Conservation (phyloP, 1,140 invertebrate genomes). For the Drosophila orosa region DNA sequence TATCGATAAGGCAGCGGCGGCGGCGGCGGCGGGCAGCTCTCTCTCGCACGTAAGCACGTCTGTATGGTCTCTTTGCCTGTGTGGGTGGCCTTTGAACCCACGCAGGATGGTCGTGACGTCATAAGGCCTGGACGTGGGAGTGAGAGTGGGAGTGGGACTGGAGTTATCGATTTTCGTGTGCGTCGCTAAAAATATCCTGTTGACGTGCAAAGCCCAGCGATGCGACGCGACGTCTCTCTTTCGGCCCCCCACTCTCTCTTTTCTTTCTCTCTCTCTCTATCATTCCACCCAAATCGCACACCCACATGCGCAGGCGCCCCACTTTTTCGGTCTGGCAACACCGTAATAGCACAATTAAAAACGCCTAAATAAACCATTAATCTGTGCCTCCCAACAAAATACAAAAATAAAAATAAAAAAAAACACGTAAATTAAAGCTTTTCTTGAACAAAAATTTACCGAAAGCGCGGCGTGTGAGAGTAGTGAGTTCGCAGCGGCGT, state of each 20-base stretch:
- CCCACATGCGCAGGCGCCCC: slow-evolving; percentile 39
- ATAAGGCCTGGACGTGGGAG: slow-evolving; percentile 3
- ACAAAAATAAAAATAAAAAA: slow-evolving; percentile 6
- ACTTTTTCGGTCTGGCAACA: slow-evolving; percentile 42
- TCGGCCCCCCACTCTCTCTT: slow-evolving; percentile 2
- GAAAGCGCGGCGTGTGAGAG: slow-evolving; percentile 1
- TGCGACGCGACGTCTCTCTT: slow-evolving; percentile 2
- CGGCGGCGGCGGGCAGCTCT: background rate
- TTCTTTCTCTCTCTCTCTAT: background rate
- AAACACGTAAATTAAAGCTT: slow-evolving; percentile 31
- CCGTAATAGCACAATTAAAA: slow-evolving; percentile 30
- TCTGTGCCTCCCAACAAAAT: slow-evolving; percentile 3
- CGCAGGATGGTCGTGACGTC: slow-evolving; percentile 36
- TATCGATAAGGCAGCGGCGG: slow-evolving; percentile 16
- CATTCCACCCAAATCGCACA: background rate
- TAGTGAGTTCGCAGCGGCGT: slow-evolving; percentile 43
- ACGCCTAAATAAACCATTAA: slow-evolving; percentile 33
- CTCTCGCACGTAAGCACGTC: background rate
- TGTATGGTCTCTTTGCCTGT: slow-evolving; percentile 1
- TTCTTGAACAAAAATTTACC: slow-evolving; percentile 11
- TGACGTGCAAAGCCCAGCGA: slow-evolving; percentile 26
- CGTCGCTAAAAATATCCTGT: slow-evolving; percentile 38
- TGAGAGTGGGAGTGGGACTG: slow-evolving; percentile 18
- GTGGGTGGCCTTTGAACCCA: slow-evolving; percentile 17
- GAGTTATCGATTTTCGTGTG: slow-evolving; percentile 36